Base-by-base conservation (phyloP, 2,888 invertebrate species). In the Plebejus melissa region DNA sequence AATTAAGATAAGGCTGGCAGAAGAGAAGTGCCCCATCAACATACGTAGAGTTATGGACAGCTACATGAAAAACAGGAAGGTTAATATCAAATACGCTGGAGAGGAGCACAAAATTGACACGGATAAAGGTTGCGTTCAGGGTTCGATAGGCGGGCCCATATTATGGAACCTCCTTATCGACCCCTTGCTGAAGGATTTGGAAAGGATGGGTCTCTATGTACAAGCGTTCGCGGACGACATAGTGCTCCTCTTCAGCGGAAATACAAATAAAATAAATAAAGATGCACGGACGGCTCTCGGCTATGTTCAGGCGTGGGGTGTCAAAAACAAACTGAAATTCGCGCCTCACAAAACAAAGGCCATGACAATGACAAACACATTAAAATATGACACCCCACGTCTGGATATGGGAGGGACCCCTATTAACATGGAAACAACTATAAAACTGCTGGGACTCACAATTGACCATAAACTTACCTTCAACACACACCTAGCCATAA, bases 401-500 rank as follows among this genome's bases (percentile, higher is more conserved):
- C 36, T 74, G n/a, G 11, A 22, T 9, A n/a, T 74, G 41, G 41
- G 60, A 3, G n/a, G n/a, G 1, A 41, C 38, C 16, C 3, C 1
- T 9, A 4, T 76, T 1, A 28, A 2, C 2, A 28, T 60, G 6
- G n/a, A 36, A 32, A 46, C 41, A 76, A 32, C 22, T 22, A 69
- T 77, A 1, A 77, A 77, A 58, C 6, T 76, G 1, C 72, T 77
- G 0, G 77, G 74, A 0, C 16, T 78, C 5, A 77, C 16, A 1
- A 65, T 78, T 5, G 77, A 78, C 22, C 32, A 70, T 2, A 75
- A 74, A 4, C 71, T 78, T 0, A 77, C 74, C 0, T 77, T 78
- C 16, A 69, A 75, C 28, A 16, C 70, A 0, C 76, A 78, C 22
- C n/a, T 76, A 0, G 32, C 50, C 4, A 22, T 32, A 1, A 57